Conservation (phyloP, 2,113 vertebrate genomes). For the Epinephelus lanceolatus region DNA sequence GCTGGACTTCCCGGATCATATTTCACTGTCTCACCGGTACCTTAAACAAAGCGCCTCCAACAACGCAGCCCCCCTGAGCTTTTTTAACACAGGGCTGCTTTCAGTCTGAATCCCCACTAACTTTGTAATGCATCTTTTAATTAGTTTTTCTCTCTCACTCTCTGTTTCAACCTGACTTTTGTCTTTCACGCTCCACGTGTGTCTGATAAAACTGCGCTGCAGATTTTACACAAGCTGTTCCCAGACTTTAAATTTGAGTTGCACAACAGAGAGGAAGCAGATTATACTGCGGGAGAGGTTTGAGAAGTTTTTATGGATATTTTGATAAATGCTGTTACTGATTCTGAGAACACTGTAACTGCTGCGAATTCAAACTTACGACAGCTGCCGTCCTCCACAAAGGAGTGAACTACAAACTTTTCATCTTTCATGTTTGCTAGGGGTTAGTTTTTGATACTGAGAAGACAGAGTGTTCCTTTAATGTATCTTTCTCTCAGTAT, state of each 20-base stretch:
- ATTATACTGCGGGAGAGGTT: not conserved
- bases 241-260: not conserved
- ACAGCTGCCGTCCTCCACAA: not conserved
- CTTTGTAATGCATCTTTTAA: not conserved
- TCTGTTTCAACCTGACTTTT: not conserved
- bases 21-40: not conserved
- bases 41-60: not conserved
- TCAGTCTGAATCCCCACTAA: not conserved
- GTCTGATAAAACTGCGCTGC: not conserved
- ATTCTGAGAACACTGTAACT: not conserved
- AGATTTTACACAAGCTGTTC: not conserved
- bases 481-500: not conserved
- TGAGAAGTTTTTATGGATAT: not conserved
- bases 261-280: not conserved
- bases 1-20: not conserved
- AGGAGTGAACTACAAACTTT: not conserved
- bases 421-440: not conserved
- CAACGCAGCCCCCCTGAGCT: not conserved
- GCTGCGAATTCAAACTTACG: not conserved
- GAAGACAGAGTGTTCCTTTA: conserved; percentile 5
- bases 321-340: not conserved
- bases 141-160: not conserved
- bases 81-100: not conserved
- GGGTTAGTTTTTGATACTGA: not conserved
- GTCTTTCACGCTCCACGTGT: not conserved